These are phyloP conservation scores for Apoderus coryli DNA, from an alignment of 2,888 invertebrate species.

Conservation along the genomic window DNA sequence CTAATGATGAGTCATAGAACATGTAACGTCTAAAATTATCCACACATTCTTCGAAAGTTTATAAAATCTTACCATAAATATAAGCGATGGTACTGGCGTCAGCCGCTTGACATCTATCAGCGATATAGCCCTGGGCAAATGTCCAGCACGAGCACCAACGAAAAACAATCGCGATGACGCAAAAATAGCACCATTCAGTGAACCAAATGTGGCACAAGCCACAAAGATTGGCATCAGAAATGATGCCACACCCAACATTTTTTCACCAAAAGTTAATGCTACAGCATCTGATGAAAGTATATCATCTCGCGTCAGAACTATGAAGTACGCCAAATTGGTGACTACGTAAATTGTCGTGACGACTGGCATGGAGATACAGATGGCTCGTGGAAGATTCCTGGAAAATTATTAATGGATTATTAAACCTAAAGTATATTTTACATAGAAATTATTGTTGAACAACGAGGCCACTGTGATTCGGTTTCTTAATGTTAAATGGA, in stretches of 20 bases:
- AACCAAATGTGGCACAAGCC: conserved; percentile 84
- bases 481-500: too few species aligned
- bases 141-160: conserved; percentile 80
- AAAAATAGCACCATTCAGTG: conserved; percentile 90
- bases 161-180: conserved; percentile 86
- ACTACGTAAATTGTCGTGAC: conserved; percentile 80
- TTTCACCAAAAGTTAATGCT: conserved; percentile 84
- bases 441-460: too few species aligned
- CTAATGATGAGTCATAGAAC: too few species aligned
- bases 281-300: conserved; percentile 89
- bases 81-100: conserved; percentile 68
- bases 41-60: too few species aligned
- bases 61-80: conserved; percentile 72
- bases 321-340: conserved; percentile 79
- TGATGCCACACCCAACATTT: conserved; percentile 57
- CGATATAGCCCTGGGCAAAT: conserved; percentile 69
- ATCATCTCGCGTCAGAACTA: conserved; percentile 68
- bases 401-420: too few species aligned
- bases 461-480: too few species aligned
- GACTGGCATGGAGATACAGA: conserved; percentile 78
- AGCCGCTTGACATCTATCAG: conserved; percentile 62
- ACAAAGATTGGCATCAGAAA: conserved; percentile 89
- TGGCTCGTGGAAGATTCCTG: conserved; percentile 82
- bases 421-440: conserved; percentile 9
- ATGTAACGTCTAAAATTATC: too few species aligned